phyloP scores from a whole-genome alignment of 2,113 vertebrate genomes.

The Gasterosteus aculeatus region DNA sequence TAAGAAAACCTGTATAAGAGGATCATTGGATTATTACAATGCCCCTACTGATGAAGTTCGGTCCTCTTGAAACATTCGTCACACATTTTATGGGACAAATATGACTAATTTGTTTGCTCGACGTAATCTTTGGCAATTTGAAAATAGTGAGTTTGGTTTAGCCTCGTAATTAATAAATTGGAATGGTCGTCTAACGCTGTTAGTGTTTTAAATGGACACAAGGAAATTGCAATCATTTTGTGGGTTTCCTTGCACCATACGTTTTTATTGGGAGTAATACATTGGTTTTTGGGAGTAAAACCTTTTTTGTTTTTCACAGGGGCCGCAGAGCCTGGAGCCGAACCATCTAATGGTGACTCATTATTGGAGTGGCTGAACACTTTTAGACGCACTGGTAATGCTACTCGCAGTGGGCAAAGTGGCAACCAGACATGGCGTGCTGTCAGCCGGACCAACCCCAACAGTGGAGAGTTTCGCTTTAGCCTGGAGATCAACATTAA shows the following conservation, averaged over 20 bases:
- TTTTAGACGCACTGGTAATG: conserved; percentile 91
- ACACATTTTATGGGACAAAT: neutral
- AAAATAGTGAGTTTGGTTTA: neutral
- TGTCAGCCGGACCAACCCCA: conserved; percentile 93
- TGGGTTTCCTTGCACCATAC: neutral
- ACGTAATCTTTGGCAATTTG: neutral
- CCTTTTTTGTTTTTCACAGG: conserved; percentile 77
- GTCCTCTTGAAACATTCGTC: neutral
- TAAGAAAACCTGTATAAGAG: neutral
- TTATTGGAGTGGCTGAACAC: conserved; percentile 93
- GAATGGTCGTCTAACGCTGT: neutral
- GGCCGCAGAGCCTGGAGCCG: conserved; percentile 81
- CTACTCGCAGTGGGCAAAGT: conserved; percentile 92
- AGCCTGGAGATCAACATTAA: conserved; percentile 97
- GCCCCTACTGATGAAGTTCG: neutral
- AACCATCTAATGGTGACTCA: conserved; percentile 87
- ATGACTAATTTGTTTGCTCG: neutral
- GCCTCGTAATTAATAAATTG: neutral
- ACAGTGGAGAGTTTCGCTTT: conserved; percentile 94
- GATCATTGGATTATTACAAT: neutral
- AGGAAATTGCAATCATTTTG: neutral
- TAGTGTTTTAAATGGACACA: neutral
- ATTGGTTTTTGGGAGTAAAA: neutral
- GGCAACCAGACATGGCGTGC: conserved; percentile 97
- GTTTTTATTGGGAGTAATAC: neutral